Evolutionary conservation across 2,888 invertebrate species (phyloP).

Genomic region (Saturnia pavonia): DNA sequence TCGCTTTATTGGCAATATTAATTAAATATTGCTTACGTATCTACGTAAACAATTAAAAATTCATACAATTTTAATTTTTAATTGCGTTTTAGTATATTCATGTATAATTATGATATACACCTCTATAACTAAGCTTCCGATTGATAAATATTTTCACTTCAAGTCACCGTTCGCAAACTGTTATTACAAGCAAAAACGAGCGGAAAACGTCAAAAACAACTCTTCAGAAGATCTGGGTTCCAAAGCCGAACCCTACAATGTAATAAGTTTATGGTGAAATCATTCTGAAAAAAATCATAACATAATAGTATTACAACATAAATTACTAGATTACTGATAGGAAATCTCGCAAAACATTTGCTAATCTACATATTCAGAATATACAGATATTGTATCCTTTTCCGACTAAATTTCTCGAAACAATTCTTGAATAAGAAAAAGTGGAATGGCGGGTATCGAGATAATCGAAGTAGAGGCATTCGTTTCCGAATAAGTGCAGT

Average conservation of each 20-base stretch:
- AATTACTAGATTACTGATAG: not conserved
- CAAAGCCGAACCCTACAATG: not conserved
- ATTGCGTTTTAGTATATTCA: not conserved
- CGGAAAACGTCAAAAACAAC: not conserved
- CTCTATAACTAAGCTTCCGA: not conserved
- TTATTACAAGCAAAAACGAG: not conserved
- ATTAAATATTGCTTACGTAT: not conserved
- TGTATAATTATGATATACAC: not conserved
- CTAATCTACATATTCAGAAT: not conserved
- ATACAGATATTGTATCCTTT: not conserved
- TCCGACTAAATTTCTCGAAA: not conserved
- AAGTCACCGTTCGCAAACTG: not conserved
- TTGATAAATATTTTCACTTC: not conserved
- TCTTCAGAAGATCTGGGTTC: not conserved
- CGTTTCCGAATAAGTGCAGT: too few species aligned
- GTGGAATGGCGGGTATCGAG: too few species aligned
- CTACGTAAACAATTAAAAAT: not conserved
- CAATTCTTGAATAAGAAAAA: too few species aligned
- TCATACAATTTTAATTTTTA: not conserved
- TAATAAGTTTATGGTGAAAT: too few species aligned
- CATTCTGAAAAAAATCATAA: too few species aligned
- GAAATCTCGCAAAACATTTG: not conserved
- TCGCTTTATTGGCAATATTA: conserved; percentile 2
- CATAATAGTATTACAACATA: too few species aligned
- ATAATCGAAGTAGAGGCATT: too few species aligned